Conservation (phyloP, 2,797 vertebrate genomes). For the Myotis vivesi region DNA sequence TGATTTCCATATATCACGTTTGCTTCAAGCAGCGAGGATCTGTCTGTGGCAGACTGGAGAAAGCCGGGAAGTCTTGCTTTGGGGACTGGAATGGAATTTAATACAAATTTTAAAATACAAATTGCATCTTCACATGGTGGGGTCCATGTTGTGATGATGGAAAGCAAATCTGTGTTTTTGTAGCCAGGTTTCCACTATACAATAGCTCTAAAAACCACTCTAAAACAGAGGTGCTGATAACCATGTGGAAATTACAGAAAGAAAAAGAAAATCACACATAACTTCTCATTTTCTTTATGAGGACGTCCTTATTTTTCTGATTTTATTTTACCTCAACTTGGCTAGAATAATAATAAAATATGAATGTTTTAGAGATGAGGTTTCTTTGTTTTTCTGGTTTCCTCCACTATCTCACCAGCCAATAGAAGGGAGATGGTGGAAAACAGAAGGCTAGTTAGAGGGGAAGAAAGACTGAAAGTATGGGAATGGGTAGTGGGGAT, state of each 20-base stretch:
- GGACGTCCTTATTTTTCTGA: conserved; percentile 47
- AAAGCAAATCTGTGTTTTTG: conserved; percentile 71
- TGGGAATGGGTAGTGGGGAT: neutral
- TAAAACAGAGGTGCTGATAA: conserved; percentile 63
- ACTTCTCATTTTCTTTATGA: conserved; percentile 78
- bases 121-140: conserved; percentile 70
- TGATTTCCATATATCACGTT: conserved; percentile 73
- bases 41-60: conserved; percentile 52
- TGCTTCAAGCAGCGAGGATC: conserved; percentile 72
- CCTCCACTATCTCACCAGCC: neutral
- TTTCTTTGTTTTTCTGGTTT: neutral
- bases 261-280: conserved; percentile 70
- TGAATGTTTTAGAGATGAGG: neutral
- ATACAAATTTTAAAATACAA: conserved; percentile 74
- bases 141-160: conserved; percentile 64
- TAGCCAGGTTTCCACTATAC: conserved; percentile 61
- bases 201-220: conserved; percentile 70
- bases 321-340: conserved; percentile 74
- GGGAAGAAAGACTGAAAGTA: neutral
- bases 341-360: conserved; percentile 80
- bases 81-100: conserved; percentile 58
- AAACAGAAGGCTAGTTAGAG: neutral
- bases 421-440: neutral
- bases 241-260: conserved; percentile 8
- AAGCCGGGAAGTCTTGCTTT: conserved; percentile 51